phyloP scores from a whole-genome alignment of 2,888 invertebrate species.

The Leucophenga maculata region DNA sequence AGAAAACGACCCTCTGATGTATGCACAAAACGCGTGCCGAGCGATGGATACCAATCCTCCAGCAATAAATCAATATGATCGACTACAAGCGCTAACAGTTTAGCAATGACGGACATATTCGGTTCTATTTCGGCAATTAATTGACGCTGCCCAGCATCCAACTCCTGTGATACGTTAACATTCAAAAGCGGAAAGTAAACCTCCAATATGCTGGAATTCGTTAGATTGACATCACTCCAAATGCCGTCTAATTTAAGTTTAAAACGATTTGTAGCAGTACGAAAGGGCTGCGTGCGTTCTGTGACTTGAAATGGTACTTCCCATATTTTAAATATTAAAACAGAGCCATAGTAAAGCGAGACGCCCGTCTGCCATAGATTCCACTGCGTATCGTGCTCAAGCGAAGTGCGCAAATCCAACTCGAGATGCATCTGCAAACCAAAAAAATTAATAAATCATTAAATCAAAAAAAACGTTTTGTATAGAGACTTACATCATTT shows the following conservation, averaged over 20 bases:
- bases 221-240: conserved; percentile 88
- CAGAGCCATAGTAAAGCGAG: conserved; percentile 87
- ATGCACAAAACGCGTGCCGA: conserved; percentile 97
- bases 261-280: conserved; percentile 75
- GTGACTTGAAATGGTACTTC: conserved; percentile 79
- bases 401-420: conserved; percentile 65
- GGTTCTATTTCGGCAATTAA: conserved; percentile 76
- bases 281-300: conserved; percentile 74
- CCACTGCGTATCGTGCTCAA: conserved; percentile 81
- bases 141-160: conserved; percentile 73
- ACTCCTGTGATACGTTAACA: conserved; percentile 74
- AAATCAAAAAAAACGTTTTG: not conserved
- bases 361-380: conserved; percentile 94
- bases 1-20: conserved; percentile 96
- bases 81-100: conserved; percentile 88
- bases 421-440: conserved; percentile 59
- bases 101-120: conserved; percentile 84
- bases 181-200: conserved; percentile 82
- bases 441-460: not conserved
- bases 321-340: conserved; percentile 85
- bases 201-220: conserved; percentile 87
- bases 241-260: conserved; percentile 86
- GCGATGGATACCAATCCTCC: conserved; percentile 98
- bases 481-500: conserved; percentile 75
- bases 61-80: conserved; percentile 96